Conservation (phyloP, 2,797 vertebrate genomes). For the Hippocampus kuda region DNA sequence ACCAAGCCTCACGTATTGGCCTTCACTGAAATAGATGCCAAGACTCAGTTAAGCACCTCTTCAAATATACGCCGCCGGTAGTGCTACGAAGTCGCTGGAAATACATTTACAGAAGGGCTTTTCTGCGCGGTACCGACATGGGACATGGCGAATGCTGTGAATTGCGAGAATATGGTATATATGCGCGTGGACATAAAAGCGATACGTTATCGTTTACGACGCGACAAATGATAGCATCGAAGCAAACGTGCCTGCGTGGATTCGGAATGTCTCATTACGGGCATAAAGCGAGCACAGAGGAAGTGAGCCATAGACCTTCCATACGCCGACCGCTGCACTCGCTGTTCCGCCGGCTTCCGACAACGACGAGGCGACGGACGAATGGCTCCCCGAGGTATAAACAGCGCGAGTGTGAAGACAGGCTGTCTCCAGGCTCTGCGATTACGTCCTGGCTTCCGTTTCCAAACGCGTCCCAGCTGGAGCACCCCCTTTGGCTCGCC, state of each 20-base stretch:
- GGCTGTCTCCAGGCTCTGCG: conserved; percentile 60
- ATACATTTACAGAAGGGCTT: neutral
- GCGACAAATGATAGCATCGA: neutral
- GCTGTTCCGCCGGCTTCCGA: conserved; percentile 49
- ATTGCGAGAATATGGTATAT: neutral
- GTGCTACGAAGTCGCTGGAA: neutral
- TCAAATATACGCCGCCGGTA: neutral
- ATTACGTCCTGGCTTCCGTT: conserved; percentile 54
- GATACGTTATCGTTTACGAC: neutral
- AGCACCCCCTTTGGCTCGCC: neutral
- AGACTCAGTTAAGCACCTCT: neutral
- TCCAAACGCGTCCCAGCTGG: conserved; percentile 25
- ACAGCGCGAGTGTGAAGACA: conserved; percentile 64
- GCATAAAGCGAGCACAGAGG: conserved; percentile 18
- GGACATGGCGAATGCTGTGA: neutral
- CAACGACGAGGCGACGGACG: conserved; percentile 52
- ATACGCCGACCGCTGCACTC: conserved; percentile 36
- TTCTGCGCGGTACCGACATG: neutral
- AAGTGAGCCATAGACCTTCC: conserved; percentile 35
- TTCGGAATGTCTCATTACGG: conserved; percentile 14
- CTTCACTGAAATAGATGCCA: neutral
- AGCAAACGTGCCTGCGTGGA: neutral
- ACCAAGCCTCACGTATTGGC: neutral
- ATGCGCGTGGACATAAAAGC: neutral
- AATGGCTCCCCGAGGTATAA: conserved; percentile 68